Evolutionary conservation across 1,140 invertebrate genomes (phyloP), one percentile per base, ranked within the genome.

Genomic region (Lycorma delicatula): DNA sequence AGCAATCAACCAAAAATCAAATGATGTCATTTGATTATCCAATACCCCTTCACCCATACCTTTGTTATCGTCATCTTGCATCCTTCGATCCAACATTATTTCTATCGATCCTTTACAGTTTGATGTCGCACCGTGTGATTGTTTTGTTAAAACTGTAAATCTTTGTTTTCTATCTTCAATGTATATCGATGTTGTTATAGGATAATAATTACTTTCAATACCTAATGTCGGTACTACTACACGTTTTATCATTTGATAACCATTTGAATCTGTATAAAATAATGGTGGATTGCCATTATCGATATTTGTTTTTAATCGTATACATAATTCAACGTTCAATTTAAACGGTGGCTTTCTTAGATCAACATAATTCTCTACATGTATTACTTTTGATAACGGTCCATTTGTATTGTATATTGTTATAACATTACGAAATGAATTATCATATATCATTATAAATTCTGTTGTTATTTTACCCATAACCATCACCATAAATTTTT

Each of bases 261-360:
- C 41, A 71, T 97, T 98, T 56, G 91, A 81, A 73, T 99, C 97
- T 0, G 93, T 93, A 64, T 89, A 98, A 69, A 97, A 94, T 58
- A 85, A 83, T 0, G 88, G 86, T 1, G 82, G 77, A 22, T 88
- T 84, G 0, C 86, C 85, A 61, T 90, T 89, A 49, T 84, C 78
- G 13, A 94, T 79, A 62, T 92, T 86, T 0, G 91, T 91, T 47
- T 87, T 80, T 1, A 98, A 72, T 20, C 92, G 75, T 90, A 98
- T 93, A 59, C 93, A 95, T 49, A 97, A 73, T 71, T 98, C 94
- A 0, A 88, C 91, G 67, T 92, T 89, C 5, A 87, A 74, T 69
- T 90, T 89, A 66, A 91, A 90, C 0, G 87, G 88, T 7, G 87
- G 85, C 20, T 77, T 79, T 60, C 87, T 87, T 64, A 93, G 87